Base-by-base conservation (phyloP, 2,113 vertebrate genomes). In the Dasyprocta punctata region DNA sequence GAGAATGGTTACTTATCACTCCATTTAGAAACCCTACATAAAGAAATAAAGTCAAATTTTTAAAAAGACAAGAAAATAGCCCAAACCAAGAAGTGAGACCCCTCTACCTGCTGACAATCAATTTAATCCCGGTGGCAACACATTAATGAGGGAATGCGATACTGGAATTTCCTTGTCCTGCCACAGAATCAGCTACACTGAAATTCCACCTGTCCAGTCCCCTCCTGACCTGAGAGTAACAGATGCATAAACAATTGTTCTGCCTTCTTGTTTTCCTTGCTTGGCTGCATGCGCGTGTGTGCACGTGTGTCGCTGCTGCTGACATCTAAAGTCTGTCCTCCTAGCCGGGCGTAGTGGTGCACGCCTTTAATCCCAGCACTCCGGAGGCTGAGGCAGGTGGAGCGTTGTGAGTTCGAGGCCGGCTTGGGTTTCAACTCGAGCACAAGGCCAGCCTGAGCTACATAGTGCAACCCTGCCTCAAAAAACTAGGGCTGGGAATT, bases 301-400 rank as follows among this genome's bases (percentile, higher is more conserved):
- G 9, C 52, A 20, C n/a, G 19, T 24, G 36, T 22, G 30, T 41
- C 3, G 22, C 3, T 36, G 17, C 93, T 56, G n/a, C 78, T 81
- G 61, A 41, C n/a, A 86, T 84, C 69, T 81, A 92, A 86, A 96
- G 90, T 78, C 93, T 54, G 63, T 94, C 52, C 73, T 71, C 63
- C 77, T 78, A n/a, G n/a, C n/a, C n/a, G n/a, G n/a, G n/a, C n/a
- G n/a, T n/a, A n/a, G n/a, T n/a, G n/a, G n/a, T n/a, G n/a, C n/a
- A n/a, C n/a, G n/a, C n/a, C n/a, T n/a, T n/a, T n/a, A n/a, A n/a
- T n/a, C n/a, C n/a, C n/a, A n/a, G n/a, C n/a, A n/a, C n/a, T n/a
- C n/a, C n/a, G n/a, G n/a, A n/a, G n/a, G n/a, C n/a, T n/a, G n/a
- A n/a, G n/a, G n/a, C n/a, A n/a, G n/a, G n/a, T n/a, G n/a, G n/a